Conservation (phyloP, 1,140 invertebrate species). For the Druon quercuslanigerum region DNA sequence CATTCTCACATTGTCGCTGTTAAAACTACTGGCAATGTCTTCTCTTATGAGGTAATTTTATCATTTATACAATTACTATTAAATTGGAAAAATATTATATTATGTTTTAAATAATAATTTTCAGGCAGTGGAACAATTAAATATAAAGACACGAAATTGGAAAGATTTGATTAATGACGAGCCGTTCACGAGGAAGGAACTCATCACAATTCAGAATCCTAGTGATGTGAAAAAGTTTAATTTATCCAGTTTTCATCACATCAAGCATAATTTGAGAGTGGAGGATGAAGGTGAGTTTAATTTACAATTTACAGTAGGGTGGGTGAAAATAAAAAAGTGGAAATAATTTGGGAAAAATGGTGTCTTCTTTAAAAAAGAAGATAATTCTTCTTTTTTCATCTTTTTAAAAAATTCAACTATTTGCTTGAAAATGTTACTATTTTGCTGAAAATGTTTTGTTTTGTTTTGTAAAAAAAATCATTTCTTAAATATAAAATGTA, state of each 20-base stretch:
- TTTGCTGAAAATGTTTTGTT: too few species aligned
- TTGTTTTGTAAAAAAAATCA: too few species aligned
- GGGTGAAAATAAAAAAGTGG: too few species aligned
- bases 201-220: conserved; percentile 97
- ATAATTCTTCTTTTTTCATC: too few species aligned
- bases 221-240: conserved; percentile 95
- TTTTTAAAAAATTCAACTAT: too few species aligned
- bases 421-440: too few species aligned
- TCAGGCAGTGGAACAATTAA: conserved; percentile 95
- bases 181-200: conserved; percentile 92
- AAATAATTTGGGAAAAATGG: too few species aligned
- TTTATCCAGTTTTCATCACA: conserved; percentile 94
- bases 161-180: conserved; percentile 95
- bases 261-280: conserved; percentile 95
- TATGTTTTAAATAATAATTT: conserved; percentile 32
- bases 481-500: too few species aligned
- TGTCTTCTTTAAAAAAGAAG: too few species aligned
- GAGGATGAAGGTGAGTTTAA: conserved; percentile 83
- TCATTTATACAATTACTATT: neutral
- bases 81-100: too few species aligned
- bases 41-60: conserved; percentile 85
- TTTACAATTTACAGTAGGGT: conserved; percentile 16
- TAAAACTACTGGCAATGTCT: conserved; percentile 96
- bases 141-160: conserved; percentile 95
- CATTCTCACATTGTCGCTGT: conserved; percentile 96